Evolutionary conservation across 1,140 invertebrate species (phyloP).

Genomic region (Penaeus indicus): DNA sequence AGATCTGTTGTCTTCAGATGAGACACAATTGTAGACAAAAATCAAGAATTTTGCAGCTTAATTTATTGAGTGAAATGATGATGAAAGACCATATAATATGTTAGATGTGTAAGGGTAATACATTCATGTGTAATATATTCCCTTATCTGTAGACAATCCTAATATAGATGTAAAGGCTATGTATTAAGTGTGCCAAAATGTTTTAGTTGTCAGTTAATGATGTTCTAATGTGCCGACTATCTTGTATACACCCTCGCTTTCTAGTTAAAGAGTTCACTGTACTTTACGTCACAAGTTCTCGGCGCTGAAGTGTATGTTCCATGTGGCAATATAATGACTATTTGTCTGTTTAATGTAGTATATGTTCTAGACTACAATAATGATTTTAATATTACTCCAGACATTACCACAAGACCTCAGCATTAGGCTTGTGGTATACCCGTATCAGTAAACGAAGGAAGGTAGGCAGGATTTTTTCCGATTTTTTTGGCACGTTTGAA

Average conservation of each 20-base stretch:
- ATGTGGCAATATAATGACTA: conserved; percentile 54
- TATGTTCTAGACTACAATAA: conserved; percentile 50
- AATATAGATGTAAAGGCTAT: conserved; percentile 62
- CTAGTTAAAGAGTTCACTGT: conserved; percentile 37
- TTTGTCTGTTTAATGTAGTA: conserved; percentile 57
- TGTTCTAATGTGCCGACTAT: conserved; percentile 48
- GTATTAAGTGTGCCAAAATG: conserved; percentile 64
- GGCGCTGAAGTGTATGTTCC: conserved; percentile 52
- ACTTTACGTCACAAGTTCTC: conserved; percentile 51
- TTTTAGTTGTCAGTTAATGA: conserved; percentile 51
- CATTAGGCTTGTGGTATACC: conserved; percentile 36
- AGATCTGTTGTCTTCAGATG: neutral
- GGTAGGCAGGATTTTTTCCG: conserved; percentile 40
- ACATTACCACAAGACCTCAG: conserved; percentile 35
- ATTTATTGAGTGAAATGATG: conserved; percentile 46
- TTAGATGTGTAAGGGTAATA: conserved; percentile 49
- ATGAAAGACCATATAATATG: conserved; percentile 41
- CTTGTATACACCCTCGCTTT: conserved; percentile 39
- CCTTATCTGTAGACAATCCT: conserved; percentile 63
- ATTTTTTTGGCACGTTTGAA: conserved; percentile 39
- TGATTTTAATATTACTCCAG: conserved; percentile 51
- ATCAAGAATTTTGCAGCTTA: conserved; percentile 11
- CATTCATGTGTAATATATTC: conserved; percentile 57
- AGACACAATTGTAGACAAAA: neutral
- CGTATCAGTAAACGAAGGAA: conserved; percentile 33